These are phyloP conservation scores for Gobionotothen gibberifrons DNA, from an alignment of 2,797 vertebrate genomes.

Conservation along the genomic window DNA sequence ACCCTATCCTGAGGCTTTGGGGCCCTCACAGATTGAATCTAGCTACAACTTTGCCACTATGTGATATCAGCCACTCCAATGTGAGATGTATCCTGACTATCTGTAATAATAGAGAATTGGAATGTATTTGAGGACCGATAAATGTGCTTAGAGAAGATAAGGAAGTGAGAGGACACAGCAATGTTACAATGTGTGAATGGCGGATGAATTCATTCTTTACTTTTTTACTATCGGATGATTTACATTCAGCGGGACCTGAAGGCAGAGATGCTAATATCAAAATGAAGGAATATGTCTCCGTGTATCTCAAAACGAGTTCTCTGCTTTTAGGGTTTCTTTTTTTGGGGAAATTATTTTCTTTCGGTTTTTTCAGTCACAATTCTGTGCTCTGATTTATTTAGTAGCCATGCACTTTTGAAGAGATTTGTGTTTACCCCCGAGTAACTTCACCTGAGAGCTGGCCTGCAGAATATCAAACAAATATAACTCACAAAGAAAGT, in stretches of 20 bases:
- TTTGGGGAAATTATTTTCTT: slow-evolving; percentile 9
- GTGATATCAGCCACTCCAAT: slow-evolving; percentile 64
- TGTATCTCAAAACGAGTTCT: slow-evolving; percentile 31
- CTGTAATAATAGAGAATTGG: slow-evolving; percentile 69
- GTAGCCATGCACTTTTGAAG: slow-evolving; percentile 28
- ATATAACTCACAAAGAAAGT: too few relatives aligned
- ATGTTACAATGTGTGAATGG: slow-evolving; percentile 71
- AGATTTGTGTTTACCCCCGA: slow-evolving; percentile 24
- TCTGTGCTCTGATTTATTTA: slow-evolving; percentile 59
- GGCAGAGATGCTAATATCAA: slow-evolving; percentile 52
- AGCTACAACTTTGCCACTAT: slow-evolving; percentile 63
- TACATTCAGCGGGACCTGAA: slow-evolving; percentile 51
- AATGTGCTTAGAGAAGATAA: slow-evolving; percentile 74
- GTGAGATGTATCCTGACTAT: slow-evolving; percentile 69
- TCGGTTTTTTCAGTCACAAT: slow-evolving; percentile 45
- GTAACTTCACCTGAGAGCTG: slow-evolving; percentile 13
- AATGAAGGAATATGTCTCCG: slow-evolving; percentile 51
- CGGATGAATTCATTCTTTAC: slow-evolving; percentile 74
- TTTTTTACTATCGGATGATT: slow-evolving; percentile 68
- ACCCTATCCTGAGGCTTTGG: slow-evolving; percentile 52
- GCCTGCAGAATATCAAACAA: neutral
- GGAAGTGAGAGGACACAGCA: slow-evolving; percentile 73
- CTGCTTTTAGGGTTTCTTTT: slow-evolving; percentile 36
- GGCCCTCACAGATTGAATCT: slow-evolving; percentile 69
- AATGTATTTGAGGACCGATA: slow-evolving; percentile 61